Evolutionary conservation across 2,888 invertebrate genomes (phyloP).

Genomic region (Patella depressa): DNA sequence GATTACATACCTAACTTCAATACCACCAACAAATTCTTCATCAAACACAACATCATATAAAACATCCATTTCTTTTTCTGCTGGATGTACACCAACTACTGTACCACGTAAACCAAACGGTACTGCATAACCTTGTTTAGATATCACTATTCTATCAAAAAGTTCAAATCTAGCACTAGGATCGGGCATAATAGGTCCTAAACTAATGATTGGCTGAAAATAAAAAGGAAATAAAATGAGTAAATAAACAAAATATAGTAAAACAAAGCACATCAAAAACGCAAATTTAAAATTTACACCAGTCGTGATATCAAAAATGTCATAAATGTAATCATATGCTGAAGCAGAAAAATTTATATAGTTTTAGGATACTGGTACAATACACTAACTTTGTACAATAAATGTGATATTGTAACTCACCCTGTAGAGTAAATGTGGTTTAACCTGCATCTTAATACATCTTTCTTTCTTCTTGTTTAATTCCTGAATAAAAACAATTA

Average conservation of each 20-base stretch:
- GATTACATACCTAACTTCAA: constrained; percentile 73
- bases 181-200: constrained; percentile 76
- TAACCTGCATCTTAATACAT: constrained; percentile 78
- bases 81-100: constrained; percentile 77
- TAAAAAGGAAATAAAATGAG: neutral
- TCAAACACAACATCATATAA: constrained; percentile 88
- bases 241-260: neutral
- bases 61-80: constrained; percentile 73
- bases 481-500: constrained; percentile 34
- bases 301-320: too few species aligned
- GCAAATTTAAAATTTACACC: too few species aligned
- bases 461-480: constrained; percentile 71
- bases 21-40: constrained; percentile 80
- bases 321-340: too few species aligned
- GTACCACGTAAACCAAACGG: constrained; percentile 89
- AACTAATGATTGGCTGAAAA: constrained; percentile 64
- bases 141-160: constrained; percentile 88
- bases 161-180: constrained; percentile 78
- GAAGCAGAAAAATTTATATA: too few species aligned
- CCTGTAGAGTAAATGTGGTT: constrained; percentile 83
- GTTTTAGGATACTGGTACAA: too few species aligned
- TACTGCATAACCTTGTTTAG: constrained; percentile 81
- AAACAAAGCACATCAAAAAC: too few species aligned
- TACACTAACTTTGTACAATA: too few species aligned
- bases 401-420: neutral